Conservation (phyloP, 2,888 invertebrate species). For the Petrophora chlorosata region DNA sequence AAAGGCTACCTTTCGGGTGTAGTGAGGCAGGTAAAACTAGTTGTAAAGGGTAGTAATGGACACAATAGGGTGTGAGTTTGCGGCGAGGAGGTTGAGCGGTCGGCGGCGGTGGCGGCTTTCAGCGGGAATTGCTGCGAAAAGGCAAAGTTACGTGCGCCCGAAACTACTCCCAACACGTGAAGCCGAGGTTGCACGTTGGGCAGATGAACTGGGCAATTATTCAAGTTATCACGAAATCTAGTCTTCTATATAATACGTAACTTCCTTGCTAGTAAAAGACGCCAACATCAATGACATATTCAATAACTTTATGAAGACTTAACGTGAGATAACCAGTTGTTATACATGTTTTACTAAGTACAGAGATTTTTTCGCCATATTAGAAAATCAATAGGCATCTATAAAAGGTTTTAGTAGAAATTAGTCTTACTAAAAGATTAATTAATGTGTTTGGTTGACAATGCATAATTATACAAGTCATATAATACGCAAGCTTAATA, state of each 20-base stretch:
- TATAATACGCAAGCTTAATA: no score
- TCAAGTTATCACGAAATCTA: slow-evolving; percentile 26
- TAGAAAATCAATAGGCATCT: not conserved
- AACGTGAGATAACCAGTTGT: not conserved
- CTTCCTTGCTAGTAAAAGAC: slow-evolving; percentile 19
- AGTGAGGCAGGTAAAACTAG: slow-evolving; percentile 56
- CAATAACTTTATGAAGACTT: not conserved
- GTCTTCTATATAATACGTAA: slow-evolving; percentile 21
- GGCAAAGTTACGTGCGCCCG: slow-evolving; percentile 62
- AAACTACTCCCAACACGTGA: slow-evolving; percentile 56
- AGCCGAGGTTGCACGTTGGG: slow-evolving; percentile 54
- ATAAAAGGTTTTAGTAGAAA: not conserved
- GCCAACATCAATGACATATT: slow-evolving; percentile 1
- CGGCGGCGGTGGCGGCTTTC: slow-evolving; percentile 58
- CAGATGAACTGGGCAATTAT: no score
- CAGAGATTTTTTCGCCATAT: not conserved
- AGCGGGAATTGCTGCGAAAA: slow-evolving; percentile 61
- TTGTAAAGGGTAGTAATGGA: slow-evolving; percentile 63
- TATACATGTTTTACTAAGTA: not conserved
- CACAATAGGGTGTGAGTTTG: slow-evolving; percentile 66
- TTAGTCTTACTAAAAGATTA: no score
- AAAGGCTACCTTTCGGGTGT: slow-evolving; percentile 29
- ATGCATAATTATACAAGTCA: no score
- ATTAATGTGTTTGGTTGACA: no score
- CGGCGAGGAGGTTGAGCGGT: slow-evolving; percentile 55